Evolutionary conservation across 2,797 vertebrate species (phyloP).

Genomic region (Fistularia commersonii): DNA sequence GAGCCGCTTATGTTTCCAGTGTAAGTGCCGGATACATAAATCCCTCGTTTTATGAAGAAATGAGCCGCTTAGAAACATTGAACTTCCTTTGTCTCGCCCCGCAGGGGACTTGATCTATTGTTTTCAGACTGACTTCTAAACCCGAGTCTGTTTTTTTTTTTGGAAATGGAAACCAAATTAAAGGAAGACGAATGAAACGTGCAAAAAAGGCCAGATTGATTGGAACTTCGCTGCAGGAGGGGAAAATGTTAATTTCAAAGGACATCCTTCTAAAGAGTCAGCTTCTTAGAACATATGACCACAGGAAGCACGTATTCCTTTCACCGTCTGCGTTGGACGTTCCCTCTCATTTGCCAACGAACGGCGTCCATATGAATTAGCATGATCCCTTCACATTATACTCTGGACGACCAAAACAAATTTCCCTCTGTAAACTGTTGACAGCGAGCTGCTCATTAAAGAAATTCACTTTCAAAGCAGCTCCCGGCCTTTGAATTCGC

Average conservation of each 20-base stretch:
- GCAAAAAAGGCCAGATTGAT: background rate
- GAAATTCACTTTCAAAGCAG: constrained; percentile 42
- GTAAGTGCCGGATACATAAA: too few species aligned
- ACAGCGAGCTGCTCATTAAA: constrained; percentile 43
- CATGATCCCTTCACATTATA: constrained; percentile 23
- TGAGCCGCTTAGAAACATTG: too few species aligned
- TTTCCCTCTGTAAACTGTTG: constrained; percentile 30
- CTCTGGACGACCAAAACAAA: constrained; percentile 20
- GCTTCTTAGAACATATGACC: constrained; percentile 5
- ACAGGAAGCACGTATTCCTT: constrained; percentile 16
- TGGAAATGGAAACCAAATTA: too few species aligned
- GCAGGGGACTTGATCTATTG: too few species aligned
- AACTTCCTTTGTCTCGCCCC: too few species aligned
- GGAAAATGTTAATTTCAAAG: constrained; percentile 1
- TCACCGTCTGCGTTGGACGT: constrained; percentile 14
- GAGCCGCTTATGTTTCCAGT: too few species aligned
- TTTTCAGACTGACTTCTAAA: too few species aligned
- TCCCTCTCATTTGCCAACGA: constrained; percentile 34
- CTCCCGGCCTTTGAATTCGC: constrained; percentile 31
- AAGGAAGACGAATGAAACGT: background rate
- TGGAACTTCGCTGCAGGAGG: background rate
- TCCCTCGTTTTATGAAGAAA: too few species aligned
- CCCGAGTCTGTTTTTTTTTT: too few species aligned
- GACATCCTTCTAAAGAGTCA: background rate
- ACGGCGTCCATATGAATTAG: constrained; percentile 33